Evolutionary conservation across 2,113 vertebrate species (phyloP).

Genomic region (Platichthys stellatus): DNA sequence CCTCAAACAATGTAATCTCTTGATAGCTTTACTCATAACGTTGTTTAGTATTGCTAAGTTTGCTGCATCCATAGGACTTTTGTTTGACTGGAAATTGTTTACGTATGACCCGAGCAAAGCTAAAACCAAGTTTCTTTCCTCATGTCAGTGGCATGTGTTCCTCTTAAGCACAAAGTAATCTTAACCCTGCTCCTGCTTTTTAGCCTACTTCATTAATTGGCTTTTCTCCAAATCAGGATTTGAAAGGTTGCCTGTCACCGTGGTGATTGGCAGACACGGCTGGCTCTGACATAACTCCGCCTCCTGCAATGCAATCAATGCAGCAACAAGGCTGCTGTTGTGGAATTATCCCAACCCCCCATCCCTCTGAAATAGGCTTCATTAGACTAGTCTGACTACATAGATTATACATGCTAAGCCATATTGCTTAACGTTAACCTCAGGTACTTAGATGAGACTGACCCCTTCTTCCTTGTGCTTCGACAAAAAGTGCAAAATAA

Average conservation of each 20-base stretch:
- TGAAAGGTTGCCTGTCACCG: slow-evolving; percentile 52
- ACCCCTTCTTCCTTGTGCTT: not conserved
- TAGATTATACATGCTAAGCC: slow-evolving; percentile 60
- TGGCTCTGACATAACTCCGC: slow-evolving; percentile 36
- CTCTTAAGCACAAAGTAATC: slow-evolving; percentile 62
- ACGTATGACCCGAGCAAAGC: too few relatives aligned
- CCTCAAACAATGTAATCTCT: too few relatives aligned
- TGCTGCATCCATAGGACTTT: too few relatives aligned
- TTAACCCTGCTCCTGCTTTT: slow-evolving; percentile 53
- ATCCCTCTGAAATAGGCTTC: slow-evolving; percentile 62
- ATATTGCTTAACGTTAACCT: slow-evolving; percentile 40
- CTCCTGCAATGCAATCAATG: slow-evolving; percentile 56
- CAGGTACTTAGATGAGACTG: not conserved
- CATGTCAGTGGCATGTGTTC: slow-evolving; percentile 15
- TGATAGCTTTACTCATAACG: too few relatives aligned
- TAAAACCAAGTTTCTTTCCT: too few relatives aligned
- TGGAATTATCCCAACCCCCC: slow-evolving; percentile 59
- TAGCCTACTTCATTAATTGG: slow-evolving; percentile 66
- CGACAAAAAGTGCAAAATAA: not conserved
- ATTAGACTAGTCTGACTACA: slow-evolving; percentile 52
- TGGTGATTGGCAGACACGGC: slow-evolving; percentile 51
- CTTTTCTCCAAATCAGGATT: slow-evolving; percentile 62
- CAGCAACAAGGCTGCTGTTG: slow-evolving; percentile 43
- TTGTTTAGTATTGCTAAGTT: too few relatives aligned
- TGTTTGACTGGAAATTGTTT: too few relatives aligned